Conservation (phyloP, 2,797 vertebrate genomes). For the Tinamus major region DNA sequence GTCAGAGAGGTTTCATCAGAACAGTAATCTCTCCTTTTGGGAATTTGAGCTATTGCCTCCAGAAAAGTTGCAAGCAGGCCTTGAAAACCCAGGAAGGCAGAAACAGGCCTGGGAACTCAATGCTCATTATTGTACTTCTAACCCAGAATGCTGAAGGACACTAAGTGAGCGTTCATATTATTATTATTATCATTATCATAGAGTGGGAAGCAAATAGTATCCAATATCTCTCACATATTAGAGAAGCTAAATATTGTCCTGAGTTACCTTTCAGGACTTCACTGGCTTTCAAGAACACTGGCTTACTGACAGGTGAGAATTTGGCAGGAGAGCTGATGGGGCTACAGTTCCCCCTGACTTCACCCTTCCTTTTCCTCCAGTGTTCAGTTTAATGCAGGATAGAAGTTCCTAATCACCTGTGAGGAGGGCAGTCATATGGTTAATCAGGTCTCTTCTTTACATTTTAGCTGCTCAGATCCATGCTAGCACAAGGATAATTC, state of each 20-base stretch:
- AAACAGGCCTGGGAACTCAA: not conserved
- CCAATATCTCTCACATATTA: not conserved
- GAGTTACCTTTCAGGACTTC: not conserved
- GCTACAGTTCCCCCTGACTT: not conserved
- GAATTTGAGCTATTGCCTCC: not conserved
- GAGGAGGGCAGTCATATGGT: rapidly evolving
- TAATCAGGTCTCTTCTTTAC: not conserved
- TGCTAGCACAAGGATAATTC: not conserved
- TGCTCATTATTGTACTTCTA: rapidly evolving
- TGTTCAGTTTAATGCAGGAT: not conserved
- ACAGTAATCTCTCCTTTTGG: not conserved
- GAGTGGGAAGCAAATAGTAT: not conserved
- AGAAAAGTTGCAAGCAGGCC: not conserved
- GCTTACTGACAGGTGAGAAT: not conserved
- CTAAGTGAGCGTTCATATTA: not conserved
- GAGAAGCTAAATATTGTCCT: not conserved
- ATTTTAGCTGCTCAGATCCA: not conserved
- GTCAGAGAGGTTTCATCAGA: not conserved
- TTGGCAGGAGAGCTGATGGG: not conserved
- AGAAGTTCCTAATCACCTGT: not conserved
- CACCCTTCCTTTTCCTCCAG: not conserved
- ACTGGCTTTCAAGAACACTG: not conserved
- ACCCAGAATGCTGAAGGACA: not conserved
- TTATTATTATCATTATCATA: not conserved
- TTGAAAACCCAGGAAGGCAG: not conserved